A percentile compares a stretch with the other conserved stretches of the same genome.
These are phyloP conservation scores for Spermophilus dauricus DNA, from an alignment of 2,113 vertebrate species.

Conservation along the genomic window DNA sequence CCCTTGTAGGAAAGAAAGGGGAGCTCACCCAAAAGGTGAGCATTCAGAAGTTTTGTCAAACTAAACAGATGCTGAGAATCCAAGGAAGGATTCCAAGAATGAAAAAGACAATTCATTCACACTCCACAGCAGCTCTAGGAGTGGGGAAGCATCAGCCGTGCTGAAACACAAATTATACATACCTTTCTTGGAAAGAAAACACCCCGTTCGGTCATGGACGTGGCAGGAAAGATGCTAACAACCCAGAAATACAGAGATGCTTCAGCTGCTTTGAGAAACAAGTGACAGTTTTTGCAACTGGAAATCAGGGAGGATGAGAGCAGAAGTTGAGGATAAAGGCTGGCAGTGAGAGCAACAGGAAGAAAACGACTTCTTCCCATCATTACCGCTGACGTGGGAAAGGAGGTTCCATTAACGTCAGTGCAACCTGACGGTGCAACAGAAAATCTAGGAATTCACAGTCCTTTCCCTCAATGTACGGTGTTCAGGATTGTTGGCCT, in stretches of 20 bases:
- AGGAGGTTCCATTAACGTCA: not conserved
- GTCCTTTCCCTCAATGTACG: not conserved
- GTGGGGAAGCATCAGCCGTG: not conserved
- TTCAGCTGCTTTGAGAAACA: not conserved
- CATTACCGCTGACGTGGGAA: not conserved
- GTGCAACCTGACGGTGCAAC: not conserved
- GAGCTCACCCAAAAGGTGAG: not conserved
- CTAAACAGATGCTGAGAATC: not conserved
- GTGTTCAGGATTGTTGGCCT: not conserved
- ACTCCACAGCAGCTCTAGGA: not conserved
- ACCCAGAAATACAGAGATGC: not conserved
- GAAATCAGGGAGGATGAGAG: not conserved
- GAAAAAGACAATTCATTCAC: conserved; percentile 24
- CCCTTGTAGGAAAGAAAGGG: not conserved
- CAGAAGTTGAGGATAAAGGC: not conserved
- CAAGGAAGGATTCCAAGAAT: not conserved
- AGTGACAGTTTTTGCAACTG: not conserved
- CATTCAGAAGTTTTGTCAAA: not conserved
- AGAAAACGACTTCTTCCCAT: not conserved
- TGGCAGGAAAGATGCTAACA: not conserved
- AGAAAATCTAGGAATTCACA: not conserved
- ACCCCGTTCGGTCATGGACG: not conserved
- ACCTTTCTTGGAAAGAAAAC: not conserved
- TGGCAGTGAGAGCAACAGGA: not conserved
- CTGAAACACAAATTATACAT: not conserved